Evolutionary conservation across 2,797 vertebrate genomes (phyloP).

Genomic region (Babyrousa celebensis): DNA sequence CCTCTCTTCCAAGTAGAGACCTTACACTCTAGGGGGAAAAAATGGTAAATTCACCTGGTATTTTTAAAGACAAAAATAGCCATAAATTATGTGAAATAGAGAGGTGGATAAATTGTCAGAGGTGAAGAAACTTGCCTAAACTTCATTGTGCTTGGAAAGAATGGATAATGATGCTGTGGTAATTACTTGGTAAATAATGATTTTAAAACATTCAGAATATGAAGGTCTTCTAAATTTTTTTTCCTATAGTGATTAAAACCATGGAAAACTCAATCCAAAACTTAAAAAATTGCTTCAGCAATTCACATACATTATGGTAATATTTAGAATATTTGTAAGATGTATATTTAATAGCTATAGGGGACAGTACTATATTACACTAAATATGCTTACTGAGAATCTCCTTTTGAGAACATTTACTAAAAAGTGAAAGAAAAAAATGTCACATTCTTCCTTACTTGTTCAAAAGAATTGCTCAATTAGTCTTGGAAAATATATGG

Average conservation of each 20-base stretch:
- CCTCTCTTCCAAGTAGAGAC: neutral
- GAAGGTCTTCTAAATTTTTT: neutral
- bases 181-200: neutral
- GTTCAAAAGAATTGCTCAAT: neutral
- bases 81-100: neutral
- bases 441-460: neutral
- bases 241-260: neutral
- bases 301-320: neutral
- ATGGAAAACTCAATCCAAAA: neutral
- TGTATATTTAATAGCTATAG: neutral
- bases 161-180: neutral
- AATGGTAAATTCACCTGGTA: neutral
- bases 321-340: neutral
- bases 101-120: neutral
- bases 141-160: neutral
- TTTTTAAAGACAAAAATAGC: neutral
- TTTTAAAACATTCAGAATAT: slow-evolving; percentile 26
- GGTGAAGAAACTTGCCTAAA: neutral
- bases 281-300: neutral
- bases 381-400: neutral
- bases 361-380: neutral
- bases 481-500: neutral
- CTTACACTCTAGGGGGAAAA: neutral
- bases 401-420: neutral
- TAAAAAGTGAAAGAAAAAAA: slow-evolving; percentile 15